These are phyloP conservation scores for Dufourea novaeangliae DNA, from an alignment of 1,140 invertebrate genomes.

Conservation along the genomic window DNA sequence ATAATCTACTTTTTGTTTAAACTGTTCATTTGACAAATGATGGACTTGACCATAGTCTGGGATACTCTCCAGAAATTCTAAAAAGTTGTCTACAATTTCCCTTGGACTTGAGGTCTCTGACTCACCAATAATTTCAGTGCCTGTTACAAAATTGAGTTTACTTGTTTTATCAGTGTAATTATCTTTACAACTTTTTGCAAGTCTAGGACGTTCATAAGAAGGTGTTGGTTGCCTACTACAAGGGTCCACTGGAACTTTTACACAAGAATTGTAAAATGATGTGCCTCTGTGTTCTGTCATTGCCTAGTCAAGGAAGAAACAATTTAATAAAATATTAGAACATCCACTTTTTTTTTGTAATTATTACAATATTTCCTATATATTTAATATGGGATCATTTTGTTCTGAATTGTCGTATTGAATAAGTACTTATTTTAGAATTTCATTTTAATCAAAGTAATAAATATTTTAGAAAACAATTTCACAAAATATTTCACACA, in stretches of 20 bases:
- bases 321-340: neutral
- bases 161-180: constrained; percentile 53
- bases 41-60: constrained; percentile 87
- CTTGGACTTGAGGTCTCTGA: constrained; percentile 47
- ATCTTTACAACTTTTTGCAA: constrained; percentile 68
- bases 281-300: constrained; percentile 76
- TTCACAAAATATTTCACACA: neutral
- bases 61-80: constrained; percentile 86
- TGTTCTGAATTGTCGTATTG: too few relatives aligned
- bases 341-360: neutral
- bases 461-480: neutral
- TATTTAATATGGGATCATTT: too few relatives aligned
- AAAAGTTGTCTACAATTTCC: constrained; percentile 81
- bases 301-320: neutral
- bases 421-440: too few relatives aligned
- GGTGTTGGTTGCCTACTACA: constrained; percentile 85
- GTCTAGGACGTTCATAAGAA: constrained; percentile 83
- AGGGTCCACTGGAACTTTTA: constrained; percentile 85
- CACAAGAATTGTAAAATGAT: constrained; percentile 83
- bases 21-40: constrained; percentile 86
- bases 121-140: constrained; percentile 29
- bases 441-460: too few relatives aligned
- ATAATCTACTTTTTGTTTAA: constrained; percentile 84
- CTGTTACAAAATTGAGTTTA: constrained; percentile 62
- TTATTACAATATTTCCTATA: too few relatives aligned